Evolutionary conservation across 2,888 invertebrate species (phyloP), one percentile per base, ranked within the genome.

Genomic region (Masnerella sp.): DNA sequence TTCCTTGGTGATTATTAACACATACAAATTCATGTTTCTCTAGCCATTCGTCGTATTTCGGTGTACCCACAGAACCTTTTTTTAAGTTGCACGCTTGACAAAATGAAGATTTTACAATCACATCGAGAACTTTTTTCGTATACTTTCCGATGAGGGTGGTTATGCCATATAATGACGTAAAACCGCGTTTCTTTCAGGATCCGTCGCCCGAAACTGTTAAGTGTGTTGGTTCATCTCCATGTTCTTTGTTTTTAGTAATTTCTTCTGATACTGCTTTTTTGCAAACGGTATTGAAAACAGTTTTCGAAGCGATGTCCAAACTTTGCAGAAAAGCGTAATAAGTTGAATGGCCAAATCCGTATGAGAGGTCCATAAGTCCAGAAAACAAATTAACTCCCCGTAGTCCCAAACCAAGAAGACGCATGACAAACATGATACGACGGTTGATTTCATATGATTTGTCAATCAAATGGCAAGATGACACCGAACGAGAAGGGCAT

Each of bases 381-480:
- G 75, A 77, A 70, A 80, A 79, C 9, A 78, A 18, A 30, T 79
- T 78, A 5, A 79, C 58, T 11, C 76, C 71, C 47, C 74, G 69
- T 65, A 71, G 42, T 58, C 58, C 75, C 20, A 78, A 38, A 34
- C 78, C 76, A 5, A 80, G 28, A 40, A 80, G 74, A 28, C 77
- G 65, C 77, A 80, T 77, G 7, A 76, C 76, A 17, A 79, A 77
- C 51, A 78, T 74, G 45, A 80, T 62, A 45, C 76, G 51, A 14
- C 79, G 45, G 64, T 79, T 79, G 17, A 78, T 64, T 75, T 80
- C 78, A 38, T 62, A 79, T 12, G 72, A 71, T 30, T 47, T 78
- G 38, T 75, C 43, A 5, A 72, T 59, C 4, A 69, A 34, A 11
- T 75, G 71, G 17, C 71, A 68, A 12, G 78, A 79, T 36, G 75